These are phyloP conservation scores for Toxonevra muliebris DNA, from an alignment of 2,888 invertebrate species.

Conservation along the genomic window DNA sequence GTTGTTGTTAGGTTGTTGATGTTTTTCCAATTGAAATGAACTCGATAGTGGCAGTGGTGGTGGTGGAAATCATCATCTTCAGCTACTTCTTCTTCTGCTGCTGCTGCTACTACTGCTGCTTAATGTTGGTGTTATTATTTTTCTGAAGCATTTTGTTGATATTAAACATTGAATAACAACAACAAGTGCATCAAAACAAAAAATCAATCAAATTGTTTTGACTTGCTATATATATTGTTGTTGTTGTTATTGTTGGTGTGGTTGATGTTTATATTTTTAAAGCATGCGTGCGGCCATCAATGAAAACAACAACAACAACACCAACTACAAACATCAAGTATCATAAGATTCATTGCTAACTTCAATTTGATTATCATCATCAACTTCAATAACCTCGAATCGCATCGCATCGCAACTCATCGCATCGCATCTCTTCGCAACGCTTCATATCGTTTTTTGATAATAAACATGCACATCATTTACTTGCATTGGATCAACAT, in stretches of 20 bases:
- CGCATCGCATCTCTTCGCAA: neutral
- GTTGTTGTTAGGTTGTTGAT: constrained; percentile 7
- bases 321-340: neutral
- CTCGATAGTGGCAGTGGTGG: neutral
- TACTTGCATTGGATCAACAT: neutral
- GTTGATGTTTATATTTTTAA: constrained; percentile 5
- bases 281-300: constrained; percentile 8
- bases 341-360: neutral
- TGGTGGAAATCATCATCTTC: neutral
- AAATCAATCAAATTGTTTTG: constrained; percentile 2
- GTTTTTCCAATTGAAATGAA: constrained; percentile 4
- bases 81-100: no score
- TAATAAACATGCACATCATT: neutral
- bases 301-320: neutral
- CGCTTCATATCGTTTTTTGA: neutral
- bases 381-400: neutral
- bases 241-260: neutral
- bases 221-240: neutral
- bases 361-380: constrained; percentile 7
- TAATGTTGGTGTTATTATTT: no score
- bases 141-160: constrained; percentile 24
- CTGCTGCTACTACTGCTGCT: no score
- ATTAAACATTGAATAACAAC: constrained; percentile 25
- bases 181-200: constrained; percentile 3
- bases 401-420: neutral